Evolutionary conservation across 2,113 vertebrate species (phyloP).

Genomic region (Craseonycteris thonglongyai): DNA sequence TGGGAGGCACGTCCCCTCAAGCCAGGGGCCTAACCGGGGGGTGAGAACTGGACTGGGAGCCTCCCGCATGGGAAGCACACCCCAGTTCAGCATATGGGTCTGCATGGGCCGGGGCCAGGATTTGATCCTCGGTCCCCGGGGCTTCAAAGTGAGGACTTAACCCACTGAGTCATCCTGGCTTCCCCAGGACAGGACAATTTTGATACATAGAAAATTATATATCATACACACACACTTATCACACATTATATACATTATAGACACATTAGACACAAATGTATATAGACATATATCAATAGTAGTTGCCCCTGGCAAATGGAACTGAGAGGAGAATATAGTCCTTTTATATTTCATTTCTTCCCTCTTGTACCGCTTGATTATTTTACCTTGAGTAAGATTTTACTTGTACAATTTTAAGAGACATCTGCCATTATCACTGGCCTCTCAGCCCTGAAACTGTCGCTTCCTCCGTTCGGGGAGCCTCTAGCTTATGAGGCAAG

Average conservation of each 20-base stretch:
- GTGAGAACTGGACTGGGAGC: no score
- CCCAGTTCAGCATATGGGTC: no score
- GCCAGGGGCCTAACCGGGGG: no score
- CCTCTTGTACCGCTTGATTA: background rate
- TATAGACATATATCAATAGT: background rate
- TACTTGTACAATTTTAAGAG: background rate
- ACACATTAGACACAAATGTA: background rate
- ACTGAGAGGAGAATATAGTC: background rate
- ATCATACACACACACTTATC: background rate
- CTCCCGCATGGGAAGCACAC: no score
- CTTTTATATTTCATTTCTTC: background rate
- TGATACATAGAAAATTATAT: background rate
- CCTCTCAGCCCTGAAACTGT: background rate
- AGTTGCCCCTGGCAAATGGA: background rate
- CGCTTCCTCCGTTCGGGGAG: background rate
- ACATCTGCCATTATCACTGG: background rate
- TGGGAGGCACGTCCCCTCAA: no score
- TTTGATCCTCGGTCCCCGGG: no score
- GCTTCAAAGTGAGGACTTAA: no score
- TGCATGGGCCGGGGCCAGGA: no score
- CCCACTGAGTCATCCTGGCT: no score
- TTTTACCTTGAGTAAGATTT: background rate
- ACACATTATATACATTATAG: background rate
- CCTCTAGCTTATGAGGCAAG: background rate
- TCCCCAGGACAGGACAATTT: background rate